Evolutionary conservation across 2,797 vertebrate genomes (phyloP), one percentile per base, ranked within the genome.

Genomic region (Vireo griseus): DNA sequence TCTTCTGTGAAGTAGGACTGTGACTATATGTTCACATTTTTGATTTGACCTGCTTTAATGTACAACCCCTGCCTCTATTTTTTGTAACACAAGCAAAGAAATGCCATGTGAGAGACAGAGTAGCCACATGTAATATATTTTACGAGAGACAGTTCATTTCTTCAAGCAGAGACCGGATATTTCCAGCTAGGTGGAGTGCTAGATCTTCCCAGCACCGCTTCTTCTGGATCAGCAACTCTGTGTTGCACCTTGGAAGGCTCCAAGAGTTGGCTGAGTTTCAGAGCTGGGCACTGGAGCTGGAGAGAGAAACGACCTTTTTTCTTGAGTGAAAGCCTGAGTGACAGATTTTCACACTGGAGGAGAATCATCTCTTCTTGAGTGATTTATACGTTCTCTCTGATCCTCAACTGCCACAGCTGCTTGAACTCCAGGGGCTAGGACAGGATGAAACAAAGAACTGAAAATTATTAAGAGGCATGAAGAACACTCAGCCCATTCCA

Each of bases 371-470:
- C 31, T 42, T 28, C 16, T 58, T 62, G 35, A 61, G 7, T 39
- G 63, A 45, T 57, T 79, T 3, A 8, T 20, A 25, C 2, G 3
- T 16, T 29, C 13, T 63, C 15, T n/a, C 33, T 58, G 39, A 59
- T 72, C 31, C 33, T 51, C 2, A 2, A 28, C 15, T 73, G 19
- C 28, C 50, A 52, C 0, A 7, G 33, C 40, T 71, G 14, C 75
- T 65, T 77, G 40, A 89, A 55, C 6, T 16, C 29, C 0, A 0
- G 9, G 17, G 57, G 31, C 15, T 22, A 48, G n/a, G 13, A 74
- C 40, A 67, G n/a, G 21, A 24, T 73, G 68, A 85, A 83, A 61
- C 42, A 76, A 82, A 93, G 39, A 83, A 33, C 39, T 58, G 65
- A 86, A 82, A 72, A 87, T 62, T 3, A 35, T 47, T 65, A 48